Evolutionary conservation across 53 echinoderm and acorn worm genomes (phyloP), one percentile per base, ranked within the genome.

Genomic region (Henricia sp.): DNA sequence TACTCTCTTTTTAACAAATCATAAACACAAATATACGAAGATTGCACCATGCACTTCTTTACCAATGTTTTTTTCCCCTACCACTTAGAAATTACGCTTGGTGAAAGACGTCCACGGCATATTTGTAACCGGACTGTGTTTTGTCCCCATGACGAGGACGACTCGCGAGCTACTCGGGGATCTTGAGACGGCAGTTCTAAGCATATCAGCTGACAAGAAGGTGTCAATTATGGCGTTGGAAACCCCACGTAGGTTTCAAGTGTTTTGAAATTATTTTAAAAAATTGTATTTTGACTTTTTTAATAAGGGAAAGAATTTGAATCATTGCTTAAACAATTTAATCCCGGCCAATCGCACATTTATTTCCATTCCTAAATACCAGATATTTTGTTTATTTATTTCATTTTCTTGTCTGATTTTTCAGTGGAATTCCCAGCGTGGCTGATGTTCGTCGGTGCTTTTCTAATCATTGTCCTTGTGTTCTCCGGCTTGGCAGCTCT

Each of bases 81-180:
- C 68, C 55, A 55, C 20, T 33, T 50, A 95, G 95, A 93, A 90
- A 57, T 17, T 95, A 39, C 85, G 90, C 24, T 70, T 88, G 83
- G 82, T 95, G 19, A 89, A 91, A 70, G 88, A 91, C 35, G 93
- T 88, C 21, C 95, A 95, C 56, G 85, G 91, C 48, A 95, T 95
- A 39, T 95, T 95, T 71, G 93, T 95, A 50, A 95, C 95, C 0
- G 95, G 95, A 55, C 72, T 95, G 11, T 93, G 93, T 23, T 95
- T 95, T 73, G 83, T 95, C 77, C 95, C 95, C 23, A 93, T 95
- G 89, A 95, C 95, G 2, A 83, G 68, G n/a, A 91, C 76, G 23
- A 93, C 93, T 2, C 37, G 91, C 19, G 76, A 82, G 8, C 65
- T 93, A 0, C 37, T 95, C 0, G 95, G 95, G 29, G 93, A 95